Base-by-base conservation (phyloP, 2,113 vertebrate genomes). In the Struthio camelus region DNA sequence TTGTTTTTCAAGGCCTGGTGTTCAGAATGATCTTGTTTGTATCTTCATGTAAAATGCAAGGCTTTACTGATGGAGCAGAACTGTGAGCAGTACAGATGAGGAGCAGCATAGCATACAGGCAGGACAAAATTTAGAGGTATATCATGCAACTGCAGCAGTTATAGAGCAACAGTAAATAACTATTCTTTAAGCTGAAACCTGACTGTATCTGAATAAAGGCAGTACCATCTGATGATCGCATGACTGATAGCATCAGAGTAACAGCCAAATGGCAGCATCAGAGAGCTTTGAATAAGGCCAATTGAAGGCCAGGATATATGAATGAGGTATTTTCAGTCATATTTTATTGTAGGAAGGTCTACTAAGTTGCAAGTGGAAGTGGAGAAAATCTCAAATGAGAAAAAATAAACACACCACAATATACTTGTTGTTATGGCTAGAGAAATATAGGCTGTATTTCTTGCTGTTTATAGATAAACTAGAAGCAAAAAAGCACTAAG, bases 1-100 rank as follows among this genome's bases (percentile, higher is more conserved):
- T 50, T 25, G 10, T 27, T 8, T 4, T 4, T 17, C 30, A 72
- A 34, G 5, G 2, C 1, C 1, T 28, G 8, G 8, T 48, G 28
- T 77, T 80, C 23, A 64, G 75, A 70, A 70, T 11, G 1, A 75
- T 9, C 2, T 64, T 18, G 5, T 2, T 72, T 76, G 22, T 34
- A 53, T 10, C 14, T 38, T 62, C 14, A 56, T 48, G 48, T 16
- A 78, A 78, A 83, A 78, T 40, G 6, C 34, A 30, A 20, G 12
- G 5, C 6, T 77, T 54, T 78, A 15, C 27, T 48, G 64, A 24
- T 10, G 27, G 38, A 54, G 27, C 11, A 53, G 46, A 69, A 90
- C 76, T 7, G 1, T 23, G 62, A 70, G 38, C 10, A 64, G 10
- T 20, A 56, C 11, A 48, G 38, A 34, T 28, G 30, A 81, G 24